Conservation (phyloP, 2,113 vertebrate species). For the Pterocles burchelli region DNA sequence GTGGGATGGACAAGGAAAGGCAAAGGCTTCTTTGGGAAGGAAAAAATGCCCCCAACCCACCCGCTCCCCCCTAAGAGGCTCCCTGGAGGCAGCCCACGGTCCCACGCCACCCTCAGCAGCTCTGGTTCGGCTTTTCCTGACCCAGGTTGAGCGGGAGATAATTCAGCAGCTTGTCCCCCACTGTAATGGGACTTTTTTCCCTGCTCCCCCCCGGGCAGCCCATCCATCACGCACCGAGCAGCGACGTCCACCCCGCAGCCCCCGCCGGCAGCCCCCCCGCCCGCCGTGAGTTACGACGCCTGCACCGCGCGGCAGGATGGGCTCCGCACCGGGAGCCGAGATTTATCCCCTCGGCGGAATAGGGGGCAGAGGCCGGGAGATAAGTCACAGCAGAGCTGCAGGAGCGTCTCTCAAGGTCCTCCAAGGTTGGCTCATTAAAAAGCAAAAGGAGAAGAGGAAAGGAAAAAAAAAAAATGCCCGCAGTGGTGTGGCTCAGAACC, state of each 20-base stretch:
- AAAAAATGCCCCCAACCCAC: background rate
- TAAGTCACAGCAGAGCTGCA: slow-evolving; percentile 14
- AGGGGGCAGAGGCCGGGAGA: background rate
- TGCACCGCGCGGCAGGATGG: fast-evolving
- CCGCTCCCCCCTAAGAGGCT: background rate
- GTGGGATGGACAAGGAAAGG: background rate
- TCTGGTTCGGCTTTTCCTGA: background rate
- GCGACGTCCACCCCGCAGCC: background rate
- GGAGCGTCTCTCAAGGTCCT: slow-evolving; percentile 12
- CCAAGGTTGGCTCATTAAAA: slow-evolving; percentile 45
- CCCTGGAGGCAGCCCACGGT: background rate
- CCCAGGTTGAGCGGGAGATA: background rate
- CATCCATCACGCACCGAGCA: background rate
- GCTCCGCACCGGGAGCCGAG: background rate
- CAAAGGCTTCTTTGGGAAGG: background rate
- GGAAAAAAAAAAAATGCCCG: background rate
- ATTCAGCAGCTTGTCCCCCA: background rate
- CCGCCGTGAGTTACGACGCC: background rate
- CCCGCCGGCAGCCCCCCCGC: background rate
- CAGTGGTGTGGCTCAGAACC: background rate
- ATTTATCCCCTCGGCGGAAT: slow-evolving; percentile 25
- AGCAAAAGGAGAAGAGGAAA: background rate
- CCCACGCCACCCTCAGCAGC: background rate
- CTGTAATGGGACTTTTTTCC: background rate
- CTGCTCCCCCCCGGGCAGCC: background rate